Percentiles rank a stretch among this genome's conserved stretches.
Conservation (phyloP, 1,140 invertebrate genomes). For the Pseudomyrmex flavicornis region DNA sequence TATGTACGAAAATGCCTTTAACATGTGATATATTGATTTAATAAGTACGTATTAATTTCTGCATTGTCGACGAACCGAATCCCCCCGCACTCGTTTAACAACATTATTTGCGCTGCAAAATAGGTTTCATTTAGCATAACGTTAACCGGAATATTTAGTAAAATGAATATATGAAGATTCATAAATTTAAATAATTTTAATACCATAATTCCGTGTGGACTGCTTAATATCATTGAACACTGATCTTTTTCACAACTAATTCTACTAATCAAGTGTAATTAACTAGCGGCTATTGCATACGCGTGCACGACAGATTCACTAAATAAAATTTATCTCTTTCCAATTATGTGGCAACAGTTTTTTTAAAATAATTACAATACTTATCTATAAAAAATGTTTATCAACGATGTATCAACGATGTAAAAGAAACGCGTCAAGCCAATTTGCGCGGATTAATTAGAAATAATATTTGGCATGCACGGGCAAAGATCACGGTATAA, state of each 20-base stretch:
- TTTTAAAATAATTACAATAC: too few species aligned
- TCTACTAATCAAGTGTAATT: too few species aligned
- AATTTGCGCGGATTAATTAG: constrained; percentile 3
- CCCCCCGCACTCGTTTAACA: constrained; percentile 27
- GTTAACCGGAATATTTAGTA: constrained; percentile 7
- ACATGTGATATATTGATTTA: constrained; percentile 58
- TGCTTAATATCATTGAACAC: constrained; percentile 14
- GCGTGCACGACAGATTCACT: too few species aligned
- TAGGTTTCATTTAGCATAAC: constrained; percentile 6
- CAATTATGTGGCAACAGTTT: too few species aligned
- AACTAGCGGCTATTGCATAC: too few species aligned
- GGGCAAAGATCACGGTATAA: constrained; percentile 20
- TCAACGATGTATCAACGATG: too few species aligned
- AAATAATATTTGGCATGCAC: neutral
- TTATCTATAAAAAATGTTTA: too few species aligned
- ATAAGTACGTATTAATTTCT: constrained; percentile 49
- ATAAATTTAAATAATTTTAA: constrained; percentile 23
- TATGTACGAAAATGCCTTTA: constrained; percentile 53
- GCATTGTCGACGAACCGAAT: constrained; percentile 34
- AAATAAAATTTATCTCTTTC: too few species aligned
- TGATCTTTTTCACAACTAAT: neutral
- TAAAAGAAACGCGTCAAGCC: too few species aligned
- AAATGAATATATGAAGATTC: neutral
- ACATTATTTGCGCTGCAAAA: constrained; percentile 41
- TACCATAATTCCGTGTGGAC: neutral